Evolutionary conservation across 2,888 invertebrate species (phyloP), one percentile per base, ranked within the genome.

Genomic region (Leucoptera coffeella): DNA sequence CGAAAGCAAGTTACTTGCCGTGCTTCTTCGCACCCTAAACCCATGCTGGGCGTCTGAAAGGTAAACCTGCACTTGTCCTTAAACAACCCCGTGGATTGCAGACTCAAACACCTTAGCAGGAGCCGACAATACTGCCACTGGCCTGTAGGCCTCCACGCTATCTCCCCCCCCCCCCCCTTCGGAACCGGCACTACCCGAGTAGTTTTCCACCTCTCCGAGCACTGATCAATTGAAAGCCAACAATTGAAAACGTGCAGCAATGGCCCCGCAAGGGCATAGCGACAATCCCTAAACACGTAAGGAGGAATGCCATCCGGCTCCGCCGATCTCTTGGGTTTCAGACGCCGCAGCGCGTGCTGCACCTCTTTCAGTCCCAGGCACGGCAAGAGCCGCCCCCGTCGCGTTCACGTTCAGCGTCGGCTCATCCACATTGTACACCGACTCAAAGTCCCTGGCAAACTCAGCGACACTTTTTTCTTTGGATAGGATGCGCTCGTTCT

Each of bases 261-360:
- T 1, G 28, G 30, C 2, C 14, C 24, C 2, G 19, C 22, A 3
- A 32, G n/a, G 1, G 25, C 24, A n/a, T 6, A 7, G 4, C 21
- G 10, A 10, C 28, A 30, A 11, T 30, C 30, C n/a, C 29, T 32
- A n/a, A 29, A 12, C 5, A 32, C 12, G 17, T 17, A 32, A 3
- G 32, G 22, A 1, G 32, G 32, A 4, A 32, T 32, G 7, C 28
- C 30, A 15, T 32, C 30, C 3, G 30, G 32, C 3, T 30, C 32
- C 12, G 9, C 12, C 3, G 32, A 29, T 6, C 20, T 27, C 25
- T 32, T 32, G 4, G 29, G 24, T n/a, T 12, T 19, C 4, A 29
- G 23, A 4, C 23, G 15, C 4, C 9, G 15, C 4, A 32, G 26
- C 3, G 32, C 32, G 2, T 3, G 15, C 2, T n/a, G 15, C 15